A percentile compares a stretch with the other conserved stretches of the same genome.
Conservation (phyloP, 2,888 invertebrate genomes). For the Napeogenes inachia region DNA sequence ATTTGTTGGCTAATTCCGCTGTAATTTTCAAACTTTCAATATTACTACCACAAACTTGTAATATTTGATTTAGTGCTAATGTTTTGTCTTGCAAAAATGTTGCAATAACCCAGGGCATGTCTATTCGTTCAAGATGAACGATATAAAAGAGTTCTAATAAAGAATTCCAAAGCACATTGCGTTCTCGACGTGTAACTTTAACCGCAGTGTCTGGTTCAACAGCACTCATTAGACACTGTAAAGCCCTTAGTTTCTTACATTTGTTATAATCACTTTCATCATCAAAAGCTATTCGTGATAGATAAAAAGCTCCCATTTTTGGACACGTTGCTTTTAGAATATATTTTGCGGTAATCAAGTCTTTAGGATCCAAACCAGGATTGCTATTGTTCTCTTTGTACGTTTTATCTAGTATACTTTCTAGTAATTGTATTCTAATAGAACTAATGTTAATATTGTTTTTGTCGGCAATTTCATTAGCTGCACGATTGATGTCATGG, state of each 20-base stretch:
- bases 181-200: constrained; percentile 64
- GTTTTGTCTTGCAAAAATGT: constrained; percentile 65
- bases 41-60: constrained; percentile 54
- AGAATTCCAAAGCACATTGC: constrained; percentile 62
- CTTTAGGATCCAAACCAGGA: constrained; percentile 52
- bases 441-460: constrained; percentile 69
- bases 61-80: constrained; percentile 59
- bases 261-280: constrained; percentile 68
- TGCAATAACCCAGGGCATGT: constrained; percentile 69
- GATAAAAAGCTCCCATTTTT: constrained; percentile 72
- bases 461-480: constrained; percentile 73
- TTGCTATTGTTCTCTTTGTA: constrained; percentile 44
- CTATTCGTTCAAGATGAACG: constrained; percentile 62
- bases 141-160: constrained; percentile 62
- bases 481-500: constrained; percentile 65
- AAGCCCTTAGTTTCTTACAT: constrained; percentile 66
- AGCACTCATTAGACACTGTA: constrained; percentile 71
- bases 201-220: constrained; percentile 66
- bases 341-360: constrained; percentile 68
- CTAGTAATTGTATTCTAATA: constrained; percentile 68
- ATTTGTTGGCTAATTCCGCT: constrained; percentile 54
- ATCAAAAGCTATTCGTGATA: constrained; percentile 69
- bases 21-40: constrained; percentile 57
- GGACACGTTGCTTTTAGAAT: constrained; percentile 72
- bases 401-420: constrained; percentile 61